Conservation (phyloP, 2,113 vertebrate genomes). For the Carassius carassius region DNA sequence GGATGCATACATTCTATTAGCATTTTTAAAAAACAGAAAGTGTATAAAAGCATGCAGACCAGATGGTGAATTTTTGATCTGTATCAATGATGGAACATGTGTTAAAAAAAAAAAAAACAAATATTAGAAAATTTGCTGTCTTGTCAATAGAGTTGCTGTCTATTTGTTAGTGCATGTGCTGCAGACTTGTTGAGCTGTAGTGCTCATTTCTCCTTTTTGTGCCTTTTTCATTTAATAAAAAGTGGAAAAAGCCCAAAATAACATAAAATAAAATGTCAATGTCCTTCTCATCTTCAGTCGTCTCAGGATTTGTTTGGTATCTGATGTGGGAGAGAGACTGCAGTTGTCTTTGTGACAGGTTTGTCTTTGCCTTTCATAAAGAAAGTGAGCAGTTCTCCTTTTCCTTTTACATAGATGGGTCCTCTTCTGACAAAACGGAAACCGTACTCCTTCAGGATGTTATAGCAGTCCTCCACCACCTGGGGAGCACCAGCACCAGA, state of each 20-base stretch:
- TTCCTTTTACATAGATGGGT: conserved; percentile 93
- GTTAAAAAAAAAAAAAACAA: neutral
- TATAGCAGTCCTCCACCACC: conserved; percentile 94
- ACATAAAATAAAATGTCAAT: conserved; percentile 2
- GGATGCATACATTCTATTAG: neutral
- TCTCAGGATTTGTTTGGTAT: conserved; percentile 82
- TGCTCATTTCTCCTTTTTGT: neutral
- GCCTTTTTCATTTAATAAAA: conserved; percentile 7
- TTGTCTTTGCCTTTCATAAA: conserved; percentile 94
- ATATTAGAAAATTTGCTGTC: neutral
- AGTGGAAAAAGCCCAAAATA: neutral
- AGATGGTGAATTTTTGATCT: neutral
- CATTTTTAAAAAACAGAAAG: neutral
- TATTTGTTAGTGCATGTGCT: neutral
- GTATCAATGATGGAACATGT: neutral
- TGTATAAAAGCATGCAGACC: neutral
- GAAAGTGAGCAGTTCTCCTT: conserved; percentile 93
- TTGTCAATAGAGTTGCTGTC: neutral
- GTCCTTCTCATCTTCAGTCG: neutral
- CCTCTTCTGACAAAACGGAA: conserved; percentile 93
- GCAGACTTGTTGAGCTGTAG: neutral
- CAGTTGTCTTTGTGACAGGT: conserved; percentile 72
- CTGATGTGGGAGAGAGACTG: conserved; percentile 85
- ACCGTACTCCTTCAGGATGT: conserved; percentile 87
- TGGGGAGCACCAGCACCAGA: conserved; percentile 61